Base-by-base conservation (phyloP, 53 echinoderm and acorn worm genomes). In the Luidia sarsii region DNA sequence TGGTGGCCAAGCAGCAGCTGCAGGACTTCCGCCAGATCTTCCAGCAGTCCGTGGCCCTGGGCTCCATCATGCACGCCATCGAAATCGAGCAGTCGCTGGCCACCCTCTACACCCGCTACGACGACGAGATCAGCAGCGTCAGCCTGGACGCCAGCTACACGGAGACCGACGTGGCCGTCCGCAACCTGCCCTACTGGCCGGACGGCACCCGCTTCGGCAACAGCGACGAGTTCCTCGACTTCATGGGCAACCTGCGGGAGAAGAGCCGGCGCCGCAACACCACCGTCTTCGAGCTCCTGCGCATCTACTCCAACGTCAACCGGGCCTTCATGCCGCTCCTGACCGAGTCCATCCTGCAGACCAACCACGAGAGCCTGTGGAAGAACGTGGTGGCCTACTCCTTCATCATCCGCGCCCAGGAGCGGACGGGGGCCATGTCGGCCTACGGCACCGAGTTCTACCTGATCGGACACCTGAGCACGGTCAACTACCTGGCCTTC, bases 331-430 rank as follows among this genome's bases (percentile, higher is more conserved):
- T 93, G 60, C 59, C 79, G 6, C 84, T 90, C 80, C 63, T 93
- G 28, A 84, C 75, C 1, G 32, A 65, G 7, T 65, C 71, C 32
- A 70, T 90, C 6, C 74, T 70, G 15, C 34, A 16, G n/a, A 87
- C 48, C 21, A 63, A 29, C 48, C 65, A 90, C 48, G 65, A 67
- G 14, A 57, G 29, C 25, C 38, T 93, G 14, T 90, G 85, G 90
- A 85, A 81, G 52, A 57, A 72, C 16, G 37, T 90, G 3, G 56
- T 93, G 10, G 43, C 94, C 15, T 93, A 90, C 66, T 39, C 80
- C 21, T 81, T 83, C 59, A 36, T 90, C 33, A 70, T 93, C 33
- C 87, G 90, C 7, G 64, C 94, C 7, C 90, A 93, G 63, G 94
- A 93, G 49, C 73, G 73, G 51, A 65, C 80, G 6, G 87, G 94